These are phyloP conservation scores for Brachyptera putata DNA, from an alignment of 2,888 invertebrate species.

Conservation along the genomic window DNA sequence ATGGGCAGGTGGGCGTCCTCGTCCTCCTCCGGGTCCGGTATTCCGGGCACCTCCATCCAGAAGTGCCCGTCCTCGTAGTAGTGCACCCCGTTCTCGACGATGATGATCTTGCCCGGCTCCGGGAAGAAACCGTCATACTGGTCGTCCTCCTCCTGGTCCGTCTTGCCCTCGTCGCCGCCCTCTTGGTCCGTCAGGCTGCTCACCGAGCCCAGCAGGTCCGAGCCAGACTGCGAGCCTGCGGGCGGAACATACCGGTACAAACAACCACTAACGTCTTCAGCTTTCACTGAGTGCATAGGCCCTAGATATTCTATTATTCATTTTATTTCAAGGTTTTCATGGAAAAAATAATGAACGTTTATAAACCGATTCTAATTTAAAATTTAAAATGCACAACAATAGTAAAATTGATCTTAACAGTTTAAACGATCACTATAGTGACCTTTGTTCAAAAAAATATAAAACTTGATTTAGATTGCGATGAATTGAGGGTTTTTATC, in stretches of 20 bases:
- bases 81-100: constrained; percentile 78
- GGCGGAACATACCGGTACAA: background rate
- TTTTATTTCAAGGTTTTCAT: no score
- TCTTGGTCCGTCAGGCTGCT: constrained; percentile 48
- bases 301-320: no score
- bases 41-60: constrained; percentile 72
- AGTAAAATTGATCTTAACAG: no score
- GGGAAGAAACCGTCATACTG: constrained; percentile 40
- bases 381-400: no score
- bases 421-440: no score
- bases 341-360: no score
- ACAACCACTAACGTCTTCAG: no score
- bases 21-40: constrained; percentile 36
- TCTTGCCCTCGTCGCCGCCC: constrained; percentile 45
- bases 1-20: constrained; percentile 62
- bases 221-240: constrained; percentile 39
- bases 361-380: no score
- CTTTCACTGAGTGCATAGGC: no score
- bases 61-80: constrained; percentile 92
- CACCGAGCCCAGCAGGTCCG: constrained; percentile 47
- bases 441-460: no score
- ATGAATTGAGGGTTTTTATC: no score
- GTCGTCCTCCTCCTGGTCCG: constrained; percentile 42
- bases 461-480: no score
- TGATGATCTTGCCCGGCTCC: constrained; percentile 40